Evolutionary conservation across 30 jellyfish, hydroid and myxozoan genomes (phyloP), one percentile per base, ranked within the genome.

Genomic region (Aurelia sp.): DNA sequence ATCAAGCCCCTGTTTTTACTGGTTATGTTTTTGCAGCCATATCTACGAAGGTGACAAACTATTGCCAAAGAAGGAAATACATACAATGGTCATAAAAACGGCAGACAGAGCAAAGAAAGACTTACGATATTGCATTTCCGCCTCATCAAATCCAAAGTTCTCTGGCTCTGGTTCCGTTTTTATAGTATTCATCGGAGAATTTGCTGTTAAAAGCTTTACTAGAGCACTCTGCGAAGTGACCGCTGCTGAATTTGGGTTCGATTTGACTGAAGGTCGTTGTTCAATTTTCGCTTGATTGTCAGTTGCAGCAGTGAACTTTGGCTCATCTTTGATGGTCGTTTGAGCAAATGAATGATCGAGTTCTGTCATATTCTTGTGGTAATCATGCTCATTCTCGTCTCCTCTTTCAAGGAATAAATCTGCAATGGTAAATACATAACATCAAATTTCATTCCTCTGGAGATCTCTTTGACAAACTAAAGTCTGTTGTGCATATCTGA

Each of bases 321-420:
- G 92, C 47, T 83, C 92, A 62, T 83, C 92, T 23, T 83, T 71
- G 11, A 83, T 76, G 5, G 95, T n/a, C 6, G 95, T 74, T 63
- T 85, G 95, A 51, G 88, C 77, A 11, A 74, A 35, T 11, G 95
- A 66, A 48, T 83, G 69, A 4, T 86, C 92, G 50, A 83, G 37
- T 7, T 83, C 92, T n/a, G 52, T 60, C 70, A 83, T 37, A 27
- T 71, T 83, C 41, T 62, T 83, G 62, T 71, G 75, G 66, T 83
- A 73, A 4, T 83, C 92, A 62, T 83, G 92, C 8, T 83, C 92
- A 12, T 12, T 61, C 20, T 83, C 92, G 48, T 72, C 81, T 48
- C 11, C 22, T 61, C 48, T 71, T 17, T 83, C 86, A 44, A 13
- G 73, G 57, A 55, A 69, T 20, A 60, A 61, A 59, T 72, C 86